Conservation (phyloP, 1,140 invertebrate species). For the Eriosoma lanigerum region DNA sequence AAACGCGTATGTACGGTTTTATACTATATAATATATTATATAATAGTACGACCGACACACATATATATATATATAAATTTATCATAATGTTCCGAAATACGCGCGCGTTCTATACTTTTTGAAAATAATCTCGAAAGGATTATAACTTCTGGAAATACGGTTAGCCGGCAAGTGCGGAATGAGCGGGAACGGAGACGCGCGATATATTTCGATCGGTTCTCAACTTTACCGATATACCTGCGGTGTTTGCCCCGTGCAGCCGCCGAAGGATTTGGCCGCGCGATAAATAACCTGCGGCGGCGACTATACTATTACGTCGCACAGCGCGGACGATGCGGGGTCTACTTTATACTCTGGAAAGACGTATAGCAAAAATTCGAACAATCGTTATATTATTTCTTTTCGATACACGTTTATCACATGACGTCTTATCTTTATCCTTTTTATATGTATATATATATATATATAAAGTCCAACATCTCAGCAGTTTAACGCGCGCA, state of each 20-base stretch:
- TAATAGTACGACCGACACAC: too few species aligned
- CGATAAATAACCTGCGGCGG: background rate
- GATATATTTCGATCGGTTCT: slow-evolving; percentile 22
- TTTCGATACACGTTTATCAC: background rate
- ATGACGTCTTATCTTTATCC: too few species aligned
- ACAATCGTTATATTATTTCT: background rate
- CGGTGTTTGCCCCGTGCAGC: background rate
- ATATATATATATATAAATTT: background rate
- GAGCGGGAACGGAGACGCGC: background rate
- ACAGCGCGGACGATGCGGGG: background rate
- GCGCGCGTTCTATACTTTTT: background rate
- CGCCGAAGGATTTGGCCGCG: background rate
- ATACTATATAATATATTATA: too few species aligned
- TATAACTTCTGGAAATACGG: slow-evolving; percentile 23
- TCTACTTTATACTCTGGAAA: background rate
- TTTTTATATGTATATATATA: too few species aligned
- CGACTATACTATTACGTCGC: background rate
- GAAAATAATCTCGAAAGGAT: slow-evolving; percentile 45
- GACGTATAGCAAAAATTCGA: background rate
- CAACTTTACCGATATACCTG: slow-evolving; percentile 12
- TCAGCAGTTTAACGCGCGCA: background rate
- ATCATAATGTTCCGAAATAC: slow-evolving; percentile 29
- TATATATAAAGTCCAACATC: too few species aligned
- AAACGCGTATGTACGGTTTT: too few species aligned
- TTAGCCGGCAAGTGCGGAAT: too few species aligned